Base-by-base conservation (phyloP, 2,797 vertebrate species). In the Enoplosus armatus region DNA sequence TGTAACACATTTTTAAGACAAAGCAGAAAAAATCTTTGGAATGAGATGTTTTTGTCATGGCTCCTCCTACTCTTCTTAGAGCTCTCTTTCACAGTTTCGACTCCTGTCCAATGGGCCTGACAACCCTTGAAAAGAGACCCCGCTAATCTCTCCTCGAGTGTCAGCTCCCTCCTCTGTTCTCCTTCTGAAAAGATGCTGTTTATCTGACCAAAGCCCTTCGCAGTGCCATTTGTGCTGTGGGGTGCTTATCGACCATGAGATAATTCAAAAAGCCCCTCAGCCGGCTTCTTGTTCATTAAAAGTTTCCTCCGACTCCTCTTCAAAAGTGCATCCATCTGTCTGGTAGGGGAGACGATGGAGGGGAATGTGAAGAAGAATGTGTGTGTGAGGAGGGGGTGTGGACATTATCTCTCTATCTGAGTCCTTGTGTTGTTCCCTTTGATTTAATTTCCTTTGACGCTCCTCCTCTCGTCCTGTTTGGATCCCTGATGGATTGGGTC, bases 261-360 rank as follows among this genome's bases (percentile, higher is more conserved):
- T 94, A 91, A 94, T 93, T 93, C 87, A 90, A 80, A 93, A 92
- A 89, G 87, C 72, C 86, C 86, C 89, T 90, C 87, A 81, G 87
- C 79, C 79, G 64, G 83, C 83, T 71, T 86, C 88, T 88, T 91
- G 89, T 95, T 94, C 92, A 93, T 95, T 94, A 92, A 94, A 94
- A 93, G 92, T 94, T 94, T 94, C 92, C 87, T 87, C 67, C 22
- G 87, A 83, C 83, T 90, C 63, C 55, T 90, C 80, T 89, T 91
- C 87, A 93, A 86, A 88, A 92, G 86, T 91, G 90, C 90, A 90
- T 92, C 85, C 84, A 84, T 91, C 91, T 90, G 90, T 93, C 86
- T 85, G 82, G 70, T 83, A 77, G 85, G 48, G 77, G 66, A 83
- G 75, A 79, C 33, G 61, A 72, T 54, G 31, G 74, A 77, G 31